Evolutionary conservation across 2,888 invertebrate species (phyloP).

Genomic region (Boloria selene): DNA sequence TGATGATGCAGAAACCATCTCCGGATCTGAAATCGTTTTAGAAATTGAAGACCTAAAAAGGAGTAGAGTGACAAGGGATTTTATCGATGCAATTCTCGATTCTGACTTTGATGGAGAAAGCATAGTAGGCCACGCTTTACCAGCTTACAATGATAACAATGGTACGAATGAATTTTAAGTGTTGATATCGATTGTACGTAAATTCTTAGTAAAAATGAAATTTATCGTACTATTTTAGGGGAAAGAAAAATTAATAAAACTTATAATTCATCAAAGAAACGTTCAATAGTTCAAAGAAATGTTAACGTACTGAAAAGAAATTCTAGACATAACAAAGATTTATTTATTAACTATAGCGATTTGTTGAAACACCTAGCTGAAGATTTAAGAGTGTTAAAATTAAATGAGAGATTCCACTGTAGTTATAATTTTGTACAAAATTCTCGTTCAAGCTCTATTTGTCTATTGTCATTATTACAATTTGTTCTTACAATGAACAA

Average conservation of each 20-base stretch:
- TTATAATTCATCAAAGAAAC: slow-evolving; percentile 11
- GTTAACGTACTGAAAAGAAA: slow-evolving; percentile 16
- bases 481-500: background rate
- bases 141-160: slow-evolving; percentile 30
- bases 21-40: slow-evolving; percentile 59
- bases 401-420: slow-evolving; percentile 51
- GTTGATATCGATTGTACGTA: background rate
- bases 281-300: slow-evolving; percentile 15
- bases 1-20: slow-evolving; percentile 57
- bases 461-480: background rate
- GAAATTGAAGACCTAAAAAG: slow-evolving; percentile 69
- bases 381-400: slow-evolving; percentile 49
- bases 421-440: slow-evolving; percentile 34
- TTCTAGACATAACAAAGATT: slow-evolving; percentile 23
- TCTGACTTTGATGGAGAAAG: slow-evolving; percentile 59
- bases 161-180: slow-evolving; percentile 18
- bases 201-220: background rate
- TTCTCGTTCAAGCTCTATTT: background rate
- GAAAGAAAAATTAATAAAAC: slow-evolving; percentile 1
- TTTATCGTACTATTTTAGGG: slow-evolving; percentile 15
- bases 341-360: slow-evolving; percentile 43
- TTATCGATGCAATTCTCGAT: slow-evolving; percentile 72
- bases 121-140: slow-evolving; percentile 31
- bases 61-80: slow-evolving; percentile 62
- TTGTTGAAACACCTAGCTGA: slow-evolving; percentile 48